Evolutionary conservation across 2,888 invertebrate species (phyloP).

Genomic region (Heliconius ethilla): DNA sequence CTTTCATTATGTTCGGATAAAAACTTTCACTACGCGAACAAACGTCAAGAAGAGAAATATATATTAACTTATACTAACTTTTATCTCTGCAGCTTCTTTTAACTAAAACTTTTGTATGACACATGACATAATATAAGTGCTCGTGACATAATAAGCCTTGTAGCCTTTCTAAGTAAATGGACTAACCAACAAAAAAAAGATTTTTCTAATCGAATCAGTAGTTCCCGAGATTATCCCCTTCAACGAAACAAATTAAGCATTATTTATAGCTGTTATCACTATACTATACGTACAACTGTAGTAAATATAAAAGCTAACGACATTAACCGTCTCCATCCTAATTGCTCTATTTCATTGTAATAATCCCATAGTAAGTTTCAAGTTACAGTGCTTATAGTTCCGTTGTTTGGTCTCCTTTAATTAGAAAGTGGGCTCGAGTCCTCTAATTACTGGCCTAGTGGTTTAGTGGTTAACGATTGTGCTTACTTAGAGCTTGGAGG

Average conservation of each 20-base stretch:
- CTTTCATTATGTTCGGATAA: not conserved
- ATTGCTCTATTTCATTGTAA: constrained; percentile 11
- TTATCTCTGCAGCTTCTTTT: not conserved
- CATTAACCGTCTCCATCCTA: constrained; percentile 4
- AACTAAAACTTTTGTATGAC: not conserved
- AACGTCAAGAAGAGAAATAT: not conserved
- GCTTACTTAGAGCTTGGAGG: not conserved
- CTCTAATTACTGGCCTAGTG: not conserved
- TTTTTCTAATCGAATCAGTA: not conserved
- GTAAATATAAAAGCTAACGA: not conserved
- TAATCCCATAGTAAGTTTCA: constrained; percentile 10
- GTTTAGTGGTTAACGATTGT: not conserved
- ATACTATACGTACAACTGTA: not conserved
- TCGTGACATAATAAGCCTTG: no score
- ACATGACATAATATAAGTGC: no score
- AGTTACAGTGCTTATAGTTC: constrained; percentile 5
- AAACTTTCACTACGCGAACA: not conserved
- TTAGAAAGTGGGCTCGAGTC: constrained; percentile 8
- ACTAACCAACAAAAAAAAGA: no score
- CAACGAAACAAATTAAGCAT: not conserved
- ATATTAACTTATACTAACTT: not conserved
- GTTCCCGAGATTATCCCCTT: not conserved
- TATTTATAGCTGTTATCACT: not conserved
- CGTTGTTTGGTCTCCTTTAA: constrained; percentile 14
- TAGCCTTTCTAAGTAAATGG: no score